phyloP scores from a whole-genome alignment of 2,113 vertebrate genomes.

The Burhinus oedicnemus region DNA sequence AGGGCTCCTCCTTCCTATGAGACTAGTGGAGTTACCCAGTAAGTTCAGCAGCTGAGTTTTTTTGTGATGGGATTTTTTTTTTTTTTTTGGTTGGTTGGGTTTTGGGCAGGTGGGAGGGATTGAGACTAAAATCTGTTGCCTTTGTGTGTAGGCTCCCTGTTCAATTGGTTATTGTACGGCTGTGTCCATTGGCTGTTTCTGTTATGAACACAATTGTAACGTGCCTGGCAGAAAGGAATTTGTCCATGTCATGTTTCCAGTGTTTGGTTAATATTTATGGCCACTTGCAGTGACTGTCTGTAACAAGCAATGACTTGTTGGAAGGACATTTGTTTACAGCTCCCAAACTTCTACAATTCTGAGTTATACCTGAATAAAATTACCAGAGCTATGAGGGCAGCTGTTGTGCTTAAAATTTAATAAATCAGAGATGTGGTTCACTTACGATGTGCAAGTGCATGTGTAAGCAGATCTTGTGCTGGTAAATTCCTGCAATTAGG shows the following conservation, averaged over 20 bases:
- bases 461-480: background rate
- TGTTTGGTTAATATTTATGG: background rate
- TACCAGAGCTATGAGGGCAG: background rate
- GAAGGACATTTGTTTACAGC: background rate
- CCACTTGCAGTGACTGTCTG: background rate
- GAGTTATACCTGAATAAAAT: background rate
- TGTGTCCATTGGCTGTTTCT: background rate
- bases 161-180: background rate
- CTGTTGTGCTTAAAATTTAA: background rate
- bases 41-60: slow-evolving; percentile 46
- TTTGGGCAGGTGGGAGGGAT: background rate
- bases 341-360: background rate
- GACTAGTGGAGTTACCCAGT: slow-evolving; percentile 59
- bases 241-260: background rate
- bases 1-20: slow-evolving; percentile 56
- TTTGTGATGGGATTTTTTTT: background rate
- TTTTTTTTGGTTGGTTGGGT: background rate
- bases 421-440: background rate
- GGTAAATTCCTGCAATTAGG: background rate
- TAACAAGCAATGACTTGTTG: background rate
- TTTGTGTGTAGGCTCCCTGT: background rate
- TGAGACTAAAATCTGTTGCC: background rate
- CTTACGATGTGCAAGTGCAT: background rate
- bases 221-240: background rate
- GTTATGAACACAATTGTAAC: background rate